A percentile compares a stretch with the other conserved stretches of the same genome.
These are phyloP conservation scores for Channa striata DNA, from an alignment of 2,797 vertebrate species.

Conservation along the genomic window DNA sequence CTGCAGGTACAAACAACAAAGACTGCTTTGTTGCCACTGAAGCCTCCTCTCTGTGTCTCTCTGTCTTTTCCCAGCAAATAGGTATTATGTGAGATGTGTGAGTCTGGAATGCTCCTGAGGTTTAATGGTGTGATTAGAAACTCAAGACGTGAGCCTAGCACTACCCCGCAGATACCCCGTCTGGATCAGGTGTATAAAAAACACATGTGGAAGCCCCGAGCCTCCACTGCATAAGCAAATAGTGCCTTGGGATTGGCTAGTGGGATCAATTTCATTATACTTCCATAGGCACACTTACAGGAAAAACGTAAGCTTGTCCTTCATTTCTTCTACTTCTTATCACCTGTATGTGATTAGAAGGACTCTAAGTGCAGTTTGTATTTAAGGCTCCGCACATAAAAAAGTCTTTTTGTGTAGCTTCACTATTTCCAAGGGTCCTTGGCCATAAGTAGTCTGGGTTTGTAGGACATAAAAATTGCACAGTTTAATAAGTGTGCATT, in stretches of 20 bases:
- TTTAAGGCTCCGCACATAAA: constrained; percentile 64
- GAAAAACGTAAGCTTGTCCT: constrained; percentile 60
- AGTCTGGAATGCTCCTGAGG: constrained; percentile 60
- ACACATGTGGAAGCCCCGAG: constrained; percentile 70
- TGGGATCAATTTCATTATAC: constrained; percentile 67
- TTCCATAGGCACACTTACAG: constrained; percentile 65
- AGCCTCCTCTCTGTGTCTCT: constrained; percentile 33
- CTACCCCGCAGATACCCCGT: constrained; percentile 69
- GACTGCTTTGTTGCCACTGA: constrained; percentile 60
- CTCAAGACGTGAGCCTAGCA: constrained; percentile 55
- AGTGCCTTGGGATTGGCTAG: constrained; percentile 68
- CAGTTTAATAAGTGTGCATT: constrained; percentile 64
- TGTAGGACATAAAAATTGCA: constrained; percentile 57
- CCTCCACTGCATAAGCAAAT: constrained; percentile 62
- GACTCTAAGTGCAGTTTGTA: constrained; percentile 64
- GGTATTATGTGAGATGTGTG: constrained; percentile 74
- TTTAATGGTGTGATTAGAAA: constrained; percentile 73
- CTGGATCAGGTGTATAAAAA: constrained; percentile 78
- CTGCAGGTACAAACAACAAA: constrained; percentile 57
- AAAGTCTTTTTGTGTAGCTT: constrained; percentile 69
- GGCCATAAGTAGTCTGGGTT: constrained; percentile 65
- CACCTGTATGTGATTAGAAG: constrained; percentile 26
- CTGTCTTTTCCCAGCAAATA: constrained; percentile 39
- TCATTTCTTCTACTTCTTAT: constrained; percentile 49
- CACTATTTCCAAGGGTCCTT: constrained; percentile 54